Evolutionary conservation across 2,888 invertebrate species (phyloP).

Genomic region (Bibio marci): DNA sequence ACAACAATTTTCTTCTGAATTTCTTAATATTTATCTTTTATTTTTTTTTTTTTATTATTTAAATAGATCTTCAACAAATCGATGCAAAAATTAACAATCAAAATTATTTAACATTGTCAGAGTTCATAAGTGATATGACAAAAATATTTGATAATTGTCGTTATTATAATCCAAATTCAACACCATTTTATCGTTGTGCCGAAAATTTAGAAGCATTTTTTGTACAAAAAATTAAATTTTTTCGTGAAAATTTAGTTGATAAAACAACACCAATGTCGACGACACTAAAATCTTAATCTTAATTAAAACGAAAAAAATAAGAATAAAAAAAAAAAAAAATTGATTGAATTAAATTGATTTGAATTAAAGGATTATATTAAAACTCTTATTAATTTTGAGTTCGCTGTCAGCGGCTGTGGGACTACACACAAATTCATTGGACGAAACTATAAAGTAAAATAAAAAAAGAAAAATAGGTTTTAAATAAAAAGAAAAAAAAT

Average conservation of each 20-base stretch:
- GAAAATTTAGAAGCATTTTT: constrained; percentile 90
- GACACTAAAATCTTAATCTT: too few species aligned
- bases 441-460: too few species aligned
- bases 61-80: constrained; percentile 79
- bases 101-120: constrained; percentile 71
- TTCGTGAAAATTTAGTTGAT: constrained; percentile 61
- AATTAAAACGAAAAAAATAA: too few species aligned
- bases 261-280: constrained; percentile 6
- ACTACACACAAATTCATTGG: too few species aligned
- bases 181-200: constrained; percentile 91
- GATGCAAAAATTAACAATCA: constrained; percentile 71
- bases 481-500: too few species aligned
- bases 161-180: constrained; percentile 90
- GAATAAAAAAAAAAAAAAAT: too few species aligned
- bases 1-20: not conserved
- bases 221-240: constrained; percentile 79
- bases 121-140: constrained; percentile 95
- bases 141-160: constrained; percentile 99
- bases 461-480: too few species aligned
- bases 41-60: constrained; percentile 3
- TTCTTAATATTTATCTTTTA: not conserved
- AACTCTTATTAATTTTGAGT: too few species aligned
- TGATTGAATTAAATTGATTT: too few species aligned
- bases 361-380: too few species aligned
- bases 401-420: too few species aligned